Conservation (phyloP, 1,140 invertebrate genomes). For the Drosophila mauritiana region DNA sequence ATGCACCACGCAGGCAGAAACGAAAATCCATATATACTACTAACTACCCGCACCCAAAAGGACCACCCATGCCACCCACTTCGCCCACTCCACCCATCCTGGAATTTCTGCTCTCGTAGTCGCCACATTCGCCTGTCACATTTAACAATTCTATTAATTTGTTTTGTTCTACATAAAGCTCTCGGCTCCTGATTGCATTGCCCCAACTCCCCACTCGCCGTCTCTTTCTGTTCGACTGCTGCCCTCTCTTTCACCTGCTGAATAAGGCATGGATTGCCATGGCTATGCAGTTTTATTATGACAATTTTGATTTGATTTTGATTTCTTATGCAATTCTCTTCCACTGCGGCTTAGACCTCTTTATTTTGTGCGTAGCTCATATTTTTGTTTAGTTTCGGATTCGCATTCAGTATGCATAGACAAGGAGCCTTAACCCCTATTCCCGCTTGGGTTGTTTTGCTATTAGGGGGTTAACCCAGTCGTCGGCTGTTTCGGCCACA, state of each 20-base stretch:
- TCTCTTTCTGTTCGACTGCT: not conserved
- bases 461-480: conserved; percentile 8
- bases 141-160: conserved; percentile 83
- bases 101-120: conserved; percentile 29
- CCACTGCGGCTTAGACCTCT: conserved; percentile 6
- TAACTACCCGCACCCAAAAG: conserved; percentile 14
- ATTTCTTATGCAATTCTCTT: conserved; percentile 77
- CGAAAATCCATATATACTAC: conserved; percentile 64
- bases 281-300: conserved; percentile 74
- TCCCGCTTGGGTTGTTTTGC: conserved; percentile 11
- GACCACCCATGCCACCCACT: not conserved
- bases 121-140: conserved; percentile 74
- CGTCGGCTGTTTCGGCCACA: not conserved
- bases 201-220: not conserved
- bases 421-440: conserved; percentile 1
- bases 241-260: conserved; percentile 44
- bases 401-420: conserved; percentile 64
- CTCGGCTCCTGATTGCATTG: conserved; percentile 38
- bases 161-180: conserved; percentile 76
- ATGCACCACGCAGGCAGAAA: conserved; percentile 75
- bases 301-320: conserved; percentile 81
- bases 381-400: conserved; percentile 67
- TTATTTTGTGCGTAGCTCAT: conserved; percentile 35
- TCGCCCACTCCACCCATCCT: conserved; percentile 1
- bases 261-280: conserved; percentile 59